Base-by-base conservation (phyloP, 2,113 vertebrate species). In the Platichthys flesus region DNA sequence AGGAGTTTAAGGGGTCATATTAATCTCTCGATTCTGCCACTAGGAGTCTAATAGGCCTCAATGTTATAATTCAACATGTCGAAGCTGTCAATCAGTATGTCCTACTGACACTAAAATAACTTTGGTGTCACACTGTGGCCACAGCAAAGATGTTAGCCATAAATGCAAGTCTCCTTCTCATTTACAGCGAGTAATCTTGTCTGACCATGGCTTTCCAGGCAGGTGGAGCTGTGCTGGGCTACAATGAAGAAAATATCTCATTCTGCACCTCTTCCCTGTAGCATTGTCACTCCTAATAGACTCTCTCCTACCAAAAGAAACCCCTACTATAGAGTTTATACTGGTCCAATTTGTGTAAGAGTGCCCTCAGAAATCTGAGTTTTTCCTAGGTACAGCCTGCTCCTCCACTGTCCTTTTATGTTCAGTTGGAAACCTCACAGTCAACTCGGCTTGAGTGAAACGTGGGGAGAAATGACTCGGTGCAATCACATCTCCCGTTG, bases 401-500 rank as follows among this genome's bases (percentile, higher is more conserved):
- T 65, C 52, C 12, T 58, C n/a, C 24, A 13, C 56, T 42, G 28
- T 58, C 71, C 24, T 15, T 42, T 74, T 16, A 26, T 59, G 40
- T 57, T 63, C 35, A 47, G 28, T 4, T 28, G 51, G 49, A 68
- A 63, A 57, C 37, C n/a, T 37, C 45, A 26, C 3, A 4, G 65
- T 57, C 20, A 74, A 77, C 65, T 57, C 57, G 59, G 59, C 59
- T 35, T 20, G 14, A 28, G 58, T 18, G 0, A 78, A 72, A 64
- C 10, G 6, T 61, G 55, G 31, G 14, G 9, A 65, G 67, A 72
- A 61, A 72, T 58, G 62, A 63, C 28, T 81, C 52, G 0, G 16
- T 45, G 69, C 69, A 70, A 74, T 74, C 70, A 67, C 18, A 67
- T 61, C 59, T 85, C 74, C 69, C 10, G 66, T 60, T 65, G 82